Conservation (phyloP, 2,113 vertebrate species). For the Hemibagrus wyckioides region DNA sequence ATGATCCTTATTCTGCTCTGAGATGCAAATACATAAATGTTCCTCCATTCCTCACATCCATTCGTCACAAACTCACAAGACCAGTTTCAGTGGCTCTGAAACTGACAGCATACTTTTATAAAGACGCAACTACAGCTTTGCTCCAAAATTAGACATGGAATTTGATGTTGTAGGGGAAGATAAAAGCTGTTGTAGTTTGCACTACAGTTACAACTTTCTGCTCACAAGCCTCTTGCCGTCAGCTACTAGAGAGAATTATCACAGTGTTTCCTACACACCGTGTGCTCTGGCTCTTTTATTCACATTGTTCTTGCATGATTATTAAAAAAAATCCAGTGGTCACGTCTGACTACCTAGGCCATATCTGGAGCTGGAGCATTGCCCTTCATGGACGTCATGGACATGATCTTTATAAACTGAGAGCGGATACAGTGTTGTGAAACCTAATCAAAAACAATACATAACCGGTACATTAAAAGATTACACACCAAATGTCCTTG, state of each 20-base stretch:
- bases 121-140: not conserved
- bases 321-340: not conserved
- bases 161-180: not conserved
- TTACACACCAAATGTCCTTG: not conserved
- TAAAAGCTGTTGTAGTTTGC: not conserved
- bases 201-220: not conserved
- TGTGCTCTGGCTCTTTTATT: not conserved
- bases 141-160: constrained; percentile 18
- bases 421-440: not conserved
- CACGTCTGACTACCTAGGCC: not conserved
- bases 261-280: not conserved
- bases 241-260: constrained; percentile 9
- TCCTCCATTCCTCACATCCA: not conserved
- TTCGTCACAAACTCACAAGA: not conserved
- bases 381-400: not conserved
- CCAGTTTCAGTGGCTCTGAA: not conserved
- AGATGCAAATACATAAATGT: not conserved
- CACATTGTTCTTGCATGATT: not conserved
- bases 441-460: not conserved
- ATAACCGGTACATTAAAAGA: not conserved
- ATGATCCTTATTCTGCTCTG: not conserved
- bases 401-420: not conserved
- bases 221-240: constrained; percentile 4
- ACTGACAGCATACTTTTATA: constrained; percentile 31
- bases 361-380: not conserved